Conservation (phyloP, 2,113 vertebrate species). For the Peromyscus leucopus region DNA sequence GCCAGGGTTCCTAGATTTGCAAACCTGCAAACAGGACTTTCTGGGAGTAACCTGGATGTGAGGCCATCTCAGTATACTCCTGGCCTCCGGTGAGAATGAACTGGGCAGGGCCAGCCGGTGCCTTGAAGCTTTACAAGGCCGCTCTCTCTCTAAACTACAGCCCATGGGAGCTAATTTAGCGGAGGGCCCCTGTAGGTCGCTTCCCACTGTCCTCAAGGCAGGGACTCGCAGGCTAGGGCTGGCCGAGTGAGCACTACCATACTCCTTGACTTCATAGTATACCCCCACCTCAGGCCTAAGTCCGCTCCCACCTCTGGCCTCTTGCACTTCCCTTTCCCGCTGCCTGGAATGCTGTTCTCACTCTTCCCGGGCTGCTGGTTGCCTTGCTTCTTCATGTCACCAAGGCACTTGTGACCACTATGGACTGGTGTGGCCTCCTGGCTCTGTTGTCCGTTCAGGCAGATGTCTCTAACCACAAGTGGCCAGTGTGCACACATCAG, state of each 20-base stretch:
- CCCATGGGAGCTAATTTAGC: not conserved
- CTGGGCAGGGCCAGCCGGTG: not conserved
- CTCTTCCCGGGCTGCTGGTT: not conserved
- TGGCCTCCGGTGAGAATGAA: not conserved
- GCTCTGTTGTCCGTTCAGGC: not conserved
- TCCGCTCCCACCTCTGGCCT: not conserved
- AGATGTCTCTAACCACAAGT: not conserved
- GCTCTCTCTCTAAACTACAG: rapidly evolving
- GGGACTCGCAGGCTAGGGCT: rapidly evolving
- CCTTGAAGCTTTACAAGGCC: not conserved
- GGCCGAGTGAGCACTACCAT: rapidly evolving
- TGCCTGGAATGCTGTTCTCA: not conserved
- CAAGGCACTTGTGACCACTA: not conserved
- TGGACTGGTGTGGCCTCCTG: not conserved
- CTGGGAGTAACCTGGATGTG: not conserved
- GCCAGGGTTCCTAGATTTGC: not conserved
- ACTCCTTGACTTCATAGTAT: not conserved
- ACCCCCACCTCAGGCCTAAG: not conserved
- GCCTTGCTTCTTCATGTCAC: not conserved
- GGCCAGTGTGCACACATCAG: rapidly evolving
- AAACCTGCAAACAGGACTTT: not conserved
- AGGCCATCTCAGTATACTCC: not conserved
- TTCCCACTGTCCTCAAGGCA: not conserved
- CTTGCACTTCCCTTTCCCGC: rapidly evolving
- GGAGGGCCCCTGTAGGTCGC: not conserved